Conservation (phyloP, 1,140 invertebrate genomes). For the Solenopsis fugax region DNA sequence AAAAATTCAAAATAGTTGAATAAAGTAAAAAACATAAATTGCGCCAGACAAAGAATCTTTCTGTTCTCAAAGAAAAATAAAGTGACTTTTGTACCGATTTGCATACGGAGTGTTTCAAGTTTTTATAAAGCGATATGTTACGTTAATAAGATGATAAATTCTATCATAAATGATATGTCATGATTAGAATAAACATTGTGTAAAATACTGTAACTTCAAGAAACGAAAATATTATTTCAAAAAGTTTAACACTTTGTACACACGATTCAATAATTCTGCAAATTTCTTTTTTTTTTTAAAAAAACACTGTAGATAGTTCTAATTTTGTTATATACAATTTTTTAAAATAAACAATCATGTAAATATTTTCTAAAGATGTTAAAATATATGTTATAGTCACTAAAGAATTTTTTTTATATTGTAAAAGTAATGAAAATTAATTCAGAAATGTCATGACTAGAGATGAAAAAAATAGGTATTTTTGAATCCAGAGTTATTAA, state of each 20-base stretch:
- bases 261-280: no score
- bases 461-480: no score
- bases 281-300: no score
- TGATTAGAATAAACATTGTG: neutral
- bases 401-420: no score
- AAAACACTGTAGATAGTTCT: no score
- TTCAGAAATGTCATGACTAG: no score
- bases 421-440: no score
- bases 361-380: no score
- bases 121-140: neutral
- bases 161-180: neutral
- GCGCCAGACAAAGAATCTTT: neutral
- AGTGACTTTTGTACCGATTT: neutral
- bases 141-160: neutral
- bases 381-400: no score
- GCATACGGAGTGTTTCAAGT: neutral
- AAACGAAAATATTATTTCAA: neutral
- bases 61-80: neutral
- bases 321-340: no score
- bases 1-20: slow-evolving; percentile 27
- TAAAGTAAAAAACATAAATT: neutral
- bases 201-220: neutral
- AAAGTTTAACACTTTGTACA: neutral
- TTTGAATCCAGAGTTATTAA: no score
- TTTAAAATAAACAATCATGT: no score